Evolutionary conservation across 1,140 invertebrate genomes (phyloP).

Genomic region (Linepithema humile): DNA sequence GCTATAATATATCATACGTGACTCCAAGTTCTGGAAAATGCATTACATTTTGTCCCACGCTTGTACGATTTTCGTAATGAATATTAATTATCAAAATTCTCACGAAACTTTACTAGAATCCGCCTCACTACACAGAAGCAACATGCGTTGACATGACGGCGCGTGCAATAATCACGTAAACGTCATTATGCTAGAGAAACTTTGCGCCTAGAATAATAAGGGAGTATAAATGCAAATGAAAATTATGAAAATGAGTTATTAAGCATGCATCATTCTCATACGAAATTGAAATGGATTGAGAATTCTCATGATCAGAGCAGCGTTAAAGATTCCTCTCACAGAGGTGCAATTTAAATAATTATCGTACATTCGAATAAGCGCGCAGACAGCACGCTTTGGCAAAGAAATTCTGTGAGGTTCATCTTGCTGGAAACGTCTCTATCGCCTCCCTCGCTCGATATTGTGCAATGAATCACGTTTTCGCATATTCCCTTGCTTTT

Average conservation of each 20-base stretch:
- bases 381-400: not conserved
- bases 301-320: conserved; percentile 31
- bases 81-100: conserved; percentile 68
- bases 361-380: not conserved
- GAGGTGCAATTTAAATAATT: not conserved
- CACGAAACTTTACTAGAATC: conserved; percentile 47
- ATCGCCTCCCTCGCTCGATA: not conserved
- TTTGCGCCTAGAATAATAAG: conserved; percentile 68
- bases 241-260: conserved; percentile 73
- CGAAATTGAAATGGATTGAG: conserved; percentile 55
- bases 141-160: conserved; percentile 63
- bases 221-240: conserved; percentile 73
- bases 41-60: conserved; percentile 15
- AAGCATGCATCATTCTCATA: conserved; percentile 49
- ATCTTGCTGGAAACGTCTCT: not conserved
- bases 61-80: conserved; percentile 32
- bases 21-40: not conserved
- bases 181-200: conserved; percentile 63
- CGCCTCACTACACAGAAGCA: conserved; percentile 45
- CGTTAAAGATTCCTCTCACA: not conserved
- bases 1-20: not conserved
- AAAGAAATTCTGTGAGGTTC: not conserved
- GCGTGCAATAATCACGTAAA: conserved; percentile 64
- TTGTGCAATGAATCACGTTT: not conserved
- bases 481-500: not conserved